These are phyloP conservation scores for Ectemnius cavifrons DNA, from an alignment of 2,888 invertebrate genomes.

Conservation along the genomic window DNA sequence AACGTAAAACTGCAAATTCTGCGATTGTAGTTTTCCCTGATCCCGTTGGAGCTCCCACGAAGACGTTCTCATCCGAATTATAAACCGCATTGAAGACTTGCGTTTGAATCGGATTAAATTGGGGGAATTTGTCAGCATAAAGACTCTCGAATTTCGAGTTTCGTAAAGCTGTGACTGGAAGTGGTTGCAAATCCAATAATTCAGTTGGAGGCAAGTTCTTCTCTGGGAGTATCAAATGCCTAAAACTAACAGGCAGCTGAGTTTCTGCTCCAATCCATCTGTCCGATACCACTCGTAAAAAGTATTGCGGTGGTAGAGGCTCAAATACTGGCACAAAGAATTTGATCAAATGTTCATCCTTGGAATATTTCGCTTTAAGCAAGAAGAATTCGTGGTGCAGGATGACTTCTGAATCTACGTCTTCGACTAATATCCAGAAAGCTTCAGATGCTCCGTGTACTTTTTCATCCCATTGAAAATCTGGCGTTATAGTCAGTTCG, in stretches of 20 bases:
- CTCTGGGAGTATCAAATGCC: constrained; percentile 97
- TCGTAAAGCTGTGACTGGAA: constrained; percentile 95
- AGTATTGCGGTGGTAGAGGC: constrained; percentile 98
- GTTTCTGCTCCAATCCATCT: constrained; percentile 97
- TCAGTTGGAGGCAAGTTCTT: constrained; percentile 99
- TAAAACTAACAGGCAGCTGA: constrained; percentile 96
- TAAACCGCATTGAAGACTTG: constrained; percentile 99
- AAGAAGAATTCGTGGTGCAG: constrained; percentile 95
- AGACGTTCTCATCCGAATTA: constrained; percentile 98
- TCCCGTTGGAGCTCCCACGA: constrained; percentile 95
- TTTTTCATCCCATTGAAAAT: constrained; percentile 99
- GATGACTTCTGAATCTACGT: constrained; percentile 92
- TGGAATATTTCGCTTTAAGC: constrained; percentile 94
- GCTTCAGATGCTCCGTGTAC: constrained; percentile 89
- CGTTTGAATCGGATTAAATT: constrained; percentile 99
- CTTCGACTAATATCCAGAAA: constrained; percentile 93
- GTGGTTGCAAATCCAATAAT: constrained; percentile 95
- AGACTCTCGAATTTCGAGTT: constrained; percentile 92
- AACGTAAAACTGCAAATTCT: constrained; percentile 95
- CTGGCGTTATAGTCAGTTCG: constrained; percentile 97
- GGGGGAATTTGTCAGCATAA: constrained; percentile 91
- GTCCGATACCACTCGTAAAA: constrained; percentile 93
- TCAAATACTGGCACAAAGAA: constrained; percentile 99
- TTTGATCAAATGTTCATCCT: constrained; percentile 97
- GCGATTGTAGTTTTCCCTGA: constrained; percentile 97